These are phyloP conservation scores for Poecilia gillii DNA, from an alignment of 2,797 vertebrate species.

Conservation along the genomic window DNA sequence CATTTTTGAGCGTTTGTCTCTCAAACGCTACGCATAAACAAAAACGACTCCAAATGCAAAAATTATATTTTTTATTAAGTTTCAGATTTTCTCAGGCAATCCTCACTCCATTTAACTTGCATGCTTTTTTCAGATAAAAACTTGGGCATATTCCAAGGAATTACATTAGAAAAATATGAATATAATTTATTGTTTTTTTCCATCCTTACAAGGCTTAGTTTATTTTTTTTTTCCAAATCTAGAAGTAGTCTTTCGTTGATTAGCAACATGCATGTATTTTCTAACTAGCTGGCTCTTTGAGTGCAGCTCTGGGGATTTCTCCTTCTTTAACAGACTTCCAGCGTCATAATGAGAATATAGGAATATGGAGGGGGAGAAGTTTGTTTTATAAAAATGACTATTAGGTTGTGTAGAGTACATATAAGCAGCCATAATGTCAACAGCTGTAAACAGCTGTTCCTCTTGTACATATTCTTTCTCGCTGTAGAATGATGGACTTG, in stretches of 20 bases:
- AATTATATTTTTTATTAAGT: not conserved
- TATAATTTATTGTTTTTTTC: no score
- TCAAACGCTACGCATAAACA: not conserved
- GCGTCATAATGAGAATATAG: not conserved
- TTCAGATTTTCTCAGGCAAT: not conserved
- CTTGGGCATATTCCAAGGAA: not conserved
- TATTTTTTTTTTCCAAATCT: not conserved
- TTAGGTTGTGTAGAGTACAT: not conserved
- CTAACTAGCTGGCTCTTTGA: conserved; percentile 2
- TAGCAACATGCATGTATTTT: conserved; percentile 15
- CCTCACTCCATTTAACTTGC: not conserved
- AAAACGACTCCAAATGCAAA: conserved; percentile 1
- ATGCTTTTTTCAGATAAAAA: not conserved
- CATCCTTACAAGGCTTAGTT: not conserved
- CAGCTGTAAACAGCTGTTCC: not conserved
- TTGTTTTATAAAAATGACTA: conserved; percentile 4
- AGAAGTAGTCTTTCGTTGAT: conserved; percentile 25
- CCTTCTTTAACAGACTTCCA: conserved; percentile 5
- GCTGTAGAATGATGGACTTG: not conserved
- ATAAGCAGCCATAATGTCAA: not conserved
- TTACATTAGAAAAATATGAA: not conserved
- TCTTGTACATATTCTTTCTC: not conserved
- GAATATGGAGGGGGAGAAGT: not conserved
- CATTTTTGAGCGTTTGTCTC: conserved; percentile 10
- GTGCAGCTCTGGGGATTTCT: conserved; percentile 12